Base-by-base conservation (phyloP, 2,888 invertebrate genomes). In the Orgyia antiqua region DNA sequence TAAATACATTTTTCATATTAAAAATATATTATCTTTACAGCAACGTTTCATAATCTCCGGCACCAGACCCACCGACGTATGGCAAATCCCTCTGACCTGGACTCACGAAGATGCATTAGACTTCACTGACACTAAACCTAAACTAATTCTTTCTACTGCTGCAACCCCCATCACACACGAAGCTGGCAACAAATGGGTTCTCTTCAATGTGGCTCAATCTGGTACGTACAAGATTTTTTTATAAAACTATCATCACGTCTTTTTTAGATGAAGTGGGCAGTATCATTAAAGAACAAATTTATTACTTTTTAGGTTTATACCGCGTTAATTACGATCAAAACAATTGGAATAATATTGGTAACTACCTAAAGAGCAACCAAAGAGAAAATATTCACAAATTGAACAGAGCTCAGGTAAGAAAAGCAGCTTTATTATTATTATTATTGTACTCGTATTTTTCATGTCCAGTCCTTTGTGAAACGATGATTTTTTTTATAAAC, bases 391-490 rank as follows among this genome's bases (percentile, higher is more conserved):
- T 95, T 27, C 88, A 91, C 50, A 88, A 88, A 20, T 60, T 92
- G 0, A 94, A 93, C 69, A 88, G 94, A 53, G 94, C 94, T 10
- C 94, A 95, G 73, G 84, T 93, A 44, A 27, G 10, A 13, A 6
- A 25, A 15, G n/a, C n/a, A n/a, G n/a, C n/a, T n/a, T n/a, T n/a
- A n/a, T n/a, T n/a, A n/a, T n/a, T n/a, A n/a, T n/a, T n/a, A n/a
- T n/a, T n/a, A n/a, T n/a, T n/a, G n/a, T n/a, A n/a, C n/a, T n/a
- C n/a, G n/a, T n/a, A n/a, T n/a, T n/a, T n/a, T n/a, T n/a, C n/a
- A n/a, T n/a, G n/a, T n/a, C n/a, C n/a, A n/a, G n/a, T n/a, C n/a
- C n/a, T n/a, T n/a, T n/a, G n/a, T n/a, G n/a, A n/a, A n/a, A n/a
- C n/a, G n/a, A n/a, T n/a, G n/a, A n/a, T n/a, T n/a, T n/a, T n/a